Evolutionary conservation across 2,113 vertebrate genomes (phyloP).

Genomic region (Neomonachus schauinslandi): DNA sequence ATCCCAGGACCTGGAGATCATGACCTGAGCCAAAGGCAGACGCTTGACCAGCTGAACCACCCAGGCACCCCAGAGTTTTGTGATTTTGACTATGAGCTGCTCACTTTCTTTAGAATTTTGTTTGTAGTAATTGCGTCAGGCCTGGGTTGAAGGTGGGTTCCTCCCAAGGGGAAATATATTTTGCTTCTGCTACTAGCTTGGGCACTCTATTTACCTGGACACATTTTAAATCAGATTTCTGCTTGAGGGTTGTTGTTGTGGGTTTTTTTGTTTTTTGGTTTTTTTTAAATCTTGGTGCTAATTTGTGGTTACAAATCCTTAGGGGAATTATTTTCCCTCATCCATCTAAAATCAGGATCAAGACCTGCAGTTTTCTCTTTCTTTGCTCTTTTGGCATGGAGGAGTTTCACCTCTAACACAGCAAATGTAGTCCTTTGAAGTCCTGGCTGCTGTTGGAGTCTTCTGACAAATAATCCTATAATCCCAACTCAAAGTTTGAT

Average conservation of each 20-base stretch:
- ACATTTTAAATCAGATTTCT: conserved; percentile 6
- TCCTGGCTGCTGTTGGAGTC: neutral
- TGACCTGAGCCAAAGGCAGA: neutral
- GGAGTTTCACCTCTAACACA: neutral
- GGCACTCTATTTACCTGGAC: neutral
- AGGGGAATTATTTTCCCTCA: neutral
- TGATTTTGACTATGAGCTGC: neutral
- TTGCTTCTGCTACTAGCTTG: neutral
- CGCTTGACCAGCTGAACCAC: neutral
- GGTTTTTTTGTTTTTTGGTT: neutral
- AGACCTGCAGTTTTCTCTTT: neutral
- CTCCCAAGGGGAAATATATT: neutral
- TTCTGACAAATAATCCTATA: neutral
- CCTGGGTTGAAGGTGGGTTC: neutral
- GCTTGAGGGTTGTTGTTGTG: neutral
- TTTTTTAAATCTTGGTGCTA: neutral
- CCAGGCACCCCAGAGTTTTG: neutral
- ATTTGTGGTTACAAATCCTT: neutral
- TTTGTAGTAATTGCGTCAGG: neutral
- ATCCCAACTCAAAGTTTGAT: neutral
- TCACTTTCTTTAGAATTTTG: neutral
- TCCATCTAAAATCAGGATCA: neutral
- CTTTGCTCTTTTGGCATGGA: neutral
- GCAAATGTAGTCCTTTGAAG: neutral
- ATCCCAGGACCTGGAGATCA: neutral